These are phyloP conservation scores for Epistrophe grossulariae DNA, from an alignment of 2,888 invertebrate species.

Conservation along the genomic window DNA sequence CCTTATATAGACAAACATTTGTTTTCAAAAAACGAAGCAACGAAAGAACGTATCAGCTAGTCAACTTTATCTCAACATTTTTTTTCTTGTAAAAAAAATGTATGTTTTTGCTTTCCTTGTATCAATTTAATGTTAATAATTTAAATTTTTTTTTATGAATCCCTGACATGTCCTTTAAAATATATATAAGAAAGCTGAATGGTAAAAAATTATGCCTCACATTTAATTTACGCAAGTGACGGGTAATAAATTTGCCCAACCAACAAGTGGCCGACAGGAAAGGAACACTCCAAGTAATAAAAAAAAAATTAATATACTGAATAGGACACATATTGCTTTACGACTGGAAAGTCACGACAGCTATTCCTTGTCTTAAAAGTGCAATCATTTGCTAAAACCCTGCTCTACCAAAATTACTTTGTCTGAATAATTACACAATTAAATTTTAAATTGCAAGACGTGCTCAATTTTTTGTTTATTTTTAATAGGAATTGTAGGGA, in stretches of 20 bases:
- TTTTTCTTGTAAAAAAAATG: too few species aligned
- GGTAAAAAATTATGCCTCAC: slow-evolving; percentile 59
- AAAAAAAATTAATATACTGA: slow-evolving; percentile 13
- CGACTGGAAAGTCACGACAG: background rate
- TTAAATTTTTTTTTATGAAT: background rate
- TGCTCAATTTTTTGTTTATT: too few species aligned
- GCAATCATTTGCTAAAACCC: background rate
- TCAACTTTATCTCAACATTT: too few species aligned
- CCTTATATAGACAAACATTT: too few species aligned
- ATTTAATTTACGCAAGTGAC: slow-evolving; percentile 74
- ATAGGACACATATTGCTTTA: too few species aligned
- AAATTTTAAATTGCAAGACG: background rate
- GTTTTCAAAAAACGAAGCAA: too few species aligned
- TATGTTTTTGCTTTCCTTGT: too few species aligned
- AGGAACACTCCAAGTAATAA: slow-evolving; percentile 33
- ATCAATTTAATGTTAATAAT: too few species aligned
- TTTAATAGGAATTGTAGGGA: too few species aligned
- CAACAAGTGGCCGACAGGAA: slow-evolving; percentile 73
- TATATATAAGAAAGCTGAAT: background rate
- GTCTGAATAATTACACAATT: background rate
- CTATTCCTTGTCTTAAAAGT: background rate
- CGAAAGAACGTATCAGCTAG: too few species aligned
- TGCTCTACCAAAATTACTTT: background rate
- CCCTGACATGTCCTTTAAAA: background rate
- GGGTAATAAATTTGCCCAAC: slow-evolving; percentile 67